phyloP scores from a whole-genome alignment of 1,140 invertebrate genomes.

The Ooceraea biroi region DNA sequence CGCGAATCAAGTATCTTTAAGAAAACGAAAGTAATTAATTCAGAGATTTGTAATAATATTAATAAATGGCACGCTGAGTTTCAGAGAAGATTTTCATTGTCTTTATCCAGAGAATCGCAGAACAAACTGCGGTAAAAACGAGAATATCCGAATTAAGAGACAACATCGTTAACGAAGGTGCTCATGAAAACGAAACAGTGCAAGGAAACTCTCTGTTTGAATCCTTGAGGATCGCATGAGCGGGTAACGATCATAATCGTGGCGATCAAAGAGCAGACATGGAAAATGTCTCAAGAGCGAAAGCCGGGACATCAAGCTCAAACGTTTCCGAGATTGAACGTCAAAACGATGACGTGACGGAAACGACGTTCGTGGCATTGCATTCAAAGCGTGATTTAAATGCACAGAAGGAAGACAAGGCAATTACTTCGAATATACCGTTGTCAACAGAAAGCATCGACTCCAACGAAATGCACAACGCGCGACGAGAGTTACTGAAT shows the following conservation, averaged over 20 bases:
- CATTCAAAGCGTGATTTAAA: conserved; percentile 13
- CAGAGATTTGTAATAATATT: background rate
- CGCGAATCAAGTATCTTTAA: background rate
- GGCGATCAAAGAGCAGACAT: background rate
- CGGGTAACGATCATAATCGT: background rate
- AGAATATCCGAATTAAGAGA: background rate
- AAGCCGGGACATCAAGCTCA: background rate
- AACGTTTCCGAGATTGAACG: background rate
- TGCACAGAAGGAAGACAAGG: background rate
- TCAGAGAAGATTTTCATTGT: background rate
- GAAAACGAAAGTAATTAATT: background rate
- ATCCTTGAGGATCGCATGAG: background rate
- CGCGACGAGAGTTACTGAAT: background rate
- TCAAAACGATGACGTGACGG: background rate
- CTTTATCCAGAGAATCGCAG: background rate
- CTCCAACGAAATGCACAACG: conserved; percentile 19
- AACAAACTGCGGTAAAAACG: background rate
- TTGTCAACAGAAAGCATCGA: background rate
- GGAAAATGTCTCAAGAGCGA: background rate
- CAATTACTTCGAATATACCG: background rate
- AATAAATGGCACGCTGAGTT: background rate
- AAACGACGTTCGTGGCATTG: background rate
- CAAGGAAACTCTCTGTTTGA: background rate
- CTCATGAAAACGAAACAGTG: background rate
- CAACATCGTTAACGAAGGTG: background rate